These are phyloP conservation scores for Suillia variegata DNA, from an alignment of 2,888 invertebrate species.

Conservation along the genomic window DNA sequence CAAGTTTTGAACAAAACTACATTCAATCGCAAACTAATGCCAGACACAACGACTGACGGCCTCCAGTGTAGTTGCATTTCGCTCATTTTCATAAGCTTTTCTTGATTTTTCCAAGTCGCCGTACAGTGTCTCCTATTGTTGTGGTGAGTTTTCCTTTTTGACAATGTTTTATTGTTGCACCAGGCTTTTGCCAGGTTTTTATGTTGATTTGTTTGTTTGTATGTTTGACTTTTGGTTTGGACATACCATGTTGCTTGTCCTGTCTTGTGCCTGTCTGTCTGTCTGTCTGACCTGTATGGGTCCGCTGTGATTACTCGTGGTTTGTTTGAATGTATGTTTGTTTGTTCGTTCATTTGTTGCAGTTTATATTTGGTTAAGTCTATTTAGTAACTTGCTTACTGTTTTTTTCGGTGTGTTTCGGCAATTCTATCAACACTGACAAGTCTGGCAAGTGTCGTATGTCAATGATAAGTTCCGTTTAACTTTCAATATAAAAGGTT, in stretches of 20 bases:
- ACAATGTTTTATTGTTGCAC: neutral
- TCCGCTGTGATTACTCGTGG: neutral
- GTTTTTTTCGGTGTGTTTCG: neutral
- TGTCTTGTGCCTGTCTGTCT: neutral
- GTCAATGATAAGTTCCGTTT: slow-evolving; percentile 1
- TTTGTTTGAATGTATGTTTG: too few relatives aligned
- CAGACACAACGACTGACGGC: slow-evolving; percentile 34
- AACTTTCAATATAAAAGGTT: neutral
- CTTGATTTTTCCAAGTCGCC: neutral
- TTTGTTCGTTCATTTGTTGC: too few relatives aligned
- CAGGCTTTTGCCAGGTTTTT: too few relatives aligned
- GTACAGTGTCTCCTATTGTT: neutral
- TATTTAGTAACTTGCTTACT: too few relatives aligned
- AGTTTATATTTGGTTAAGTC: too few relatives aligned
- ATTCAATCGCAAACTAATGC: neutral
- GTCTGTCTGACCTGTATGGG: neutral
- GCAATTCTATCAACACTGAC: neutral
- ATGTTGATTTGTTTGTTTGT: too few relatives aligned
- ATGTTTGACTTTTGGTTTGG: neutral
- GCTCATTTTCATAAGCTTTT: neutral
- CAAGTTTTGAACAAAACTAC: too few relatives aligned
- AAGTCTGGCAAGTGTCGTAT: neutral
- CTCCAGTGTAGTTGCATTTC: slow-evolving; percentile 10
- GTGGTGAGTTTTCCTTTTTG: neutral
- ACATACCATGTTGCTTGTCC: neutral